Base-by-base conservation (phyloP, 2,113 vertebrate species). In the Megaceryle maxima region DNA sequence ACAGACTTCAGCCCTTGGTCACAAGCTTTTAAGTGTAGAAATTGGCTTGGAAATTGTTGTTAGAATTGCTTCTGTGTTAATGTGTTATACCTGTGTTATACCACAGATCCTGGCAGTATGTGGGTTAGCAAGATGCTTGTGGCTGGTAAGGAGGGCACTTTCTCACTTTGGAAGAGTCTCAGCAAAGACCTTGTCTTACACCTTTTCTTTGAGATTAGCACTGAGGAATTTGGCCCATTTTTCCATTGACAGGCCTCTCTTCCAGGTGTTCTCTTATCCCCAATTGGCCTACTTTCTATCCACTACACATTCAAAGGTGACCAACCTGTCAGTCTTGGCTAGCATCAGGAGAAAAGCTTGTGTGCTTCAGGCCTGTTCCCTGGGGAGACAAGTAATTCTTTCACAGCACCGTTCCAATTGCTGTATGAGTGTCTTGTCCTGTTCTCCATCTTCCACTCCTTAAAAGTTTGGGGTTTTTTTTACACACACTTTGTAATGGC, bases 191-290 rank as follows among this genome's bases (percentile, higher is more conserved):
- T 92, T 67, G 84, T 91, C 93, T 95, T 95, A 94, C 63, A 79
- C 78, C 70, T 94, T 90, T 88, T 84, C 82, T 95, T 85, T 77
- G 82, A 91, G 74, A 31, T 73, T 68, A 53, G 69, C 75, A 50
- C 39, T 62, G 81, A 75, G 86, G 74, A 96, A 73, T 69, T 87
- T 84, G 80, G 55, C 86, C 95, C 86, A 55, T 66, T 95, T 96
- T 92, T 69, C 77, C 57, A 69, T 37, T 79, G 83, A 74, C 59
- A 79, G 84, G 29, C 56, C 62, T 53, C 5, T 57, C 83, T 92
- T 95, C 84, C 89, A 87, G 73, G 87, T 91, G 91, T 96, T 96
- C 60, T 82, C 37, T 94, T 96, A 89, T 95, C 96, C 95, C 57
- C 1, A 2, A 0, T 6, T 97, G 93, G 35, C 94, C 96, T 95